Evolutionary conservation across 2,888 invertebrate genomes (phyloP).

Genomic region (Aleiodes testaceus): DNA sequence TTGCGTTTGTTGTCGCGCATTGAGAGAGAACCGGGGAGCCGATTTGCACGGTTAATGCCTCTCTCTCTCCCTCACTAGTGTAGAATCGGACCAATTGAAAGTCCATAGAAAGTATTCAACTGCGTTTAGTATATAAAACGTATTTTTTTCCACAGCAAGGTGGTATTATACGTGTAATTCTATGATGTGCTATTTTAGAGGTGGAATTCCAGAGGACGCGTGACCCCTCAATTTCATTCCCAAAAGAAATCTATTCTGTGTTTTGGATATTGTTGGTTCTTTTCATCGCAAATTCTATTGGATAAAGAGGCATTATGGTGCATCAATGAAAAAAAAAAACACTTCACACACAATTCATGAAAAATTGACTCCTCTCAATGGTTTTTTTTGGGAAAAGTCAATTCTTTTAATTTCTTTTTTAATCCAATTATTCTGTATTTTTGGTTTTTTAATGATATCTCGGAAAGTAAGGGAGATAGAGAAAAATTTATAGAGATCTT

Average conservation of each 20-base stretch:
- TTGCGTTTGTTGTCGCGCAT: slow-evolving; percentile 69
- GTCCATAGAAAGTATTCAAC: slow-evolving; percentile 52
- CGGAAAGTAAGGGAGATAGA: no score
- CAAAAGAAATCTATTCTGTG: slow-evolving; percentile 37
- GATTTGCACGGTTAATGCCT: slow-evolving; percentile 71
- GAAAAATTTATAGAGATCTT: no score
- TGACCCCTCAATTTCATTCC: slow-evolving; percentile 36
- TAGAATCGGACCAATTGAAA: slow-evolving; percentile 65
- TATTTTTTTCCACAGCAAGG: slow-evolving; percentile 52
- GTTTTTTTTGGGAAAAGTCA: no score
- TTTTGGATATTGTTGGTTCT: slow-evolving; percentile 57
- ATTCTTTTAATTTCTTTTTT: no score
- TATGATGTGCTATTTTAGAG: slow-evolving; percentile 26
- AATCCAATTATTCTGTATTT: no score
- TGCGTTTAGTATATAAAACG: slow-evolving; percentile 34
- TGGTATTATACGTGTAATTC: slow-evolving; percentile 60
- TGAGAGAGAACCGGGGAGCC: slow-evolving; percentile 59
- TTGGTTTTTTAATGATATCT: no score
- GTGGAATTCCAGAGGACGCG: slow-evolving; percentile 40
- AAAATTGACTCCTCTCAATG: slow-evolving; percentile 60
- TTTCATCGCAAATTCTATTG: slow-evolving; percentile 71
- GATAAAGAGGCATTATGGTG: slow-evolving; percentile 43
- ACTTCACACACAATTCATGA: slow-evolving; percentile 57
- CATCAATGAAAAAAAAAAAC: slow-evolving; percentile 43
- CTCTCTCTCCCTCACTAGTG: slow-evolving; percentile 37